Evolutionary conservation across 2,797 vertebrate genomes (phyloP).

Genomic region (Cryptoprocta ferox): DNA sequence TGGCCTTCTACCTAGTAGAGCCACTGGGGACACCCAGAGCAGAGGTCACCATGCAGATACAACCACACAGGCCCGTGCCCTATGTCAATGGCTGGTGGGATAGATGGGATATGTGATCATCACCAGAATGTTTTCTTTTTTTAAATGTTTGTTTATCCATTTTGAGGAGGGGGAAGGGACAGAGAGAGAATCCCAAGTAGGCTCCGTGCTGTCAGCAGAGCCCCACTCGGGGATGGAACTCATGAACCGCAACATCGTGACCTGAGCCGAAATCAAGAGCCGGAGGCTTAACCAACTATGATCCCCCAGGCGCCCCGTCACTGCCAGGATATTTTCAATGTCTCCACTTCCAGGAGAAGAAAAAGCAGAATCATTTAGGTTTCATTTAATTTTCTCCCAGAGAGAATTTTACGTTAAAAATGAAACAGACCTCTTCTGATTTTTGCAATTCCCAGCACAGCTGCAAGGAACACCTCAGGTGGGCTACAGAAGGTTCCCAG

Average conservation of each 20-base stretch:
- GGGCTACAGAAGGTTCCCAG: neutral
- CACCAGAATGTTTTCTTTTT: slow-evolving; percentile 43
- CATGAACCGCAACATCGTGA: too few species aligned
- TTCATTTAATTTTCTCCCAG: slow-evolving; percentile 49
- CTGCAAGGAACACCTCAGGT: slow-evolving; percentile 37
- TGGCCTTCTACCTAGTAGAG: neutral
- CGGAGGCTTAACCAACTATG: too few species aligned
- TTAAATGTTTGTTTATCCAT: too few species aligned
- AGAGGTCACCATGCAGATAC: neutral
- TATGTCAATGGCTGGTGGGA: neutral
- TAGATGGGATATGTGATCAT: neutral
- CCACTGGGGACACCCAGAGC: neutral
- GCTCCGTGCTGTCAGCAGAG: too few species aligned
- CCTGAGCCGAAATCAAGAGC: too few species aligned
- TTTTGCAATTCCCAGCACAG: slow-evolving; percentile 35
- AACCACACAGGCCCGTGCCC: neutral
- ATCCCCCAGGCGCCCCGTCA: too few species aligned
- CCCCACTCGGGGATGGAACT: too few species aligned
- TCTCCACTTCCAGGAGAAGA: slow-evolving; percentile 54
- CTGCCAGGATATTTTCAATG: slow-evolving; percentile 43
- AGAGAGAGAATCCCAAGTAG: too few species aligned
- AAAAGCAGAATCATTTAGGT: neutral
- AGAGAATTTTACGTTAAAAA: slow-evolving; percentile 50
- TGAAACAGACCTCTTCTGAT: slow-evolving; percentile 45
- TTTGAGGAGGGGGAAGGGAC: too few species aligned